Base-by-base conservation (phyloP, 2,797 vertebrate species). In the Ctenosaura bakeri region DNA sequence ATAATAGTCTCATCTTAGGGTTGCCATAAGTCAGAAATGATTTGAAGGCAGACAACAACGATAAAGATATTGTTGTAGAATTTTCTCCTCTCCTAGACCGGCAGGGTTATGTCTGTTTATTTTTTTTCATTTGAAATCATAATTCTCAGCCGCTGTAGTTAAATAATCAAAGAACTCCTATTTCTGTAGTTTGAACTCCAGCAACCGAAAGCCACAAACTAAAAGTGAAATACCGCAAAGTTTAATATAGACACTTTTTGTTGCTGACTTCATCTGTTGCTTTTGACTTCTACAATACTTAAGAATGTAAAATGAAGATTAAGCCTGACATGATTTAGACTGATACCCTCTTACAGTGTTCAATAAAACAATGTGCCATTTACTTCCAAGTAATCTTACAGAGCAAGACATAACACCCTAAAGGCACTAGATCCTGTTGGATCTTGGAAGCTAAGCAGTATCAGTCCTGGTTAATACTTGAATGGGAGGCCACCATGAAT, bases 131-230 rank as follows among this genome's bases (percentile, higher is more conserved):
- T 24, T 50, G 50, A 91, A 94, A n/a, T 91, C 52, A 46, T 62
- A 35, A 0, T 64, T 16, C 56, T 90, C 69, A 77, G 14, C 18
- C 6, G 62, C 66, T 76, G n/a, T 64, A 78, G 88, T 54, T n/a
- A 88, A 90, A 91, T 91, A 93, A 64, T 82, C 94, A 90, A 91
- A 64, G n/a, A 91, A 89, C 84, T 22, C 77, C 92, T 92, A 85
- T 89, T 90, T 94, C 85, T 62, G 52, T 83, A 91, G 62, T 64
- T 91, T 94, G 32, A 83, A 92, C 93, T 64, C 32, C 42, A 89
- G 64, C 42, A 87, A n/a, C 64, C 52, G 83, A 93, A 94, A 95
- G 71, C 90, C 83, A 32, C 81, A 92, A 71, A 91, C 92, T 81
- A 89, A 81, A 79, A 93, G 81, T 89, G 81, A 92, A 92, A 91